Evolutionary conservation across 2,888 invertebrate species (phyloP), one percentile per base, ranked within the genome.

Genomic region (Hipparchia sbordonii): DNA sequence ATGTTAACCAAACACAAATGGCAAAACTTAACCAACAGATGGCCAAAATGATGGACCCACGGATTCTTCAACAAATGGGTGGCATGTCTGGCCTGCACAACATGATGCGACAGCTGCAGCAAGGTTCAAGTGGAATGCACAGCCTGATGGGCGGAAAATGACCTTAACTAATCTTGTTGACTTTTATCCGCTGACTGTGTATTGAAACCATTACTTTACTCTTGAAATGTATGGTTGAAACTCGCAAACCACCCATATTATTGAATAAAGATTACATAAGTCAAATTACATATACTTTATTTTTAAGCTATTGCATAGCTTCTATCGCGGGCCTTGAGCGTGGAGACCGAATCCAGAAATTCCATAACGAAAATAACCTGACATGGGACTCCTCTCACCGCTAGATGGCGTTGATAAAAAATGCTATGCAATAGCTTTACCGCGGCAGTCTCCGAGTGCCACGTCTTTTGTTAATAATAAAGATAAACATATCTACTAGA

Each of bases 11-110:
- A 79, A 97, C 97, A 54, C 99, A 99, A 94, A 99, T 99, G 98
- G 98, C 98, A 0, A 99, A 99, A 91, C 95, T 99, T 9, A 99
- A 99, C 91, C 99, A 99, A 90, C 99, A 99, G 94, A 99, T 99
- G 99, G 99, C 99, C 6, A 98, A 98, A 90, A 99, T 99, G 98
- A 99, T 99, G 97, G 99, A 99, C 92, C 99, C 99, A 0, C 95
- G 99, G 74, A 98, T 99, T 79, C 94, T 99, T 67, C 99, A 99
- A 83, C 99, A 99, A 84, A 96, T 96, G 99, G 99, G 99, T 80
- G 99, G 99, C 45, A 98, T 99, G 96, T 95, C 97, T 33, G 99
- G 99, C 0, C 94, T 99, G 39, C 98, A 99, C 87, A 99, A 97
- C 85, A 99, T 99, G 97, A 99, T 99, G 99, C 95, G 98, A 81